These are phyloP conservation scores for Geotrupes spiniger DNA, from an alignment of 2,888 invertebrate species.

Conservation along the genomic window DNA sequence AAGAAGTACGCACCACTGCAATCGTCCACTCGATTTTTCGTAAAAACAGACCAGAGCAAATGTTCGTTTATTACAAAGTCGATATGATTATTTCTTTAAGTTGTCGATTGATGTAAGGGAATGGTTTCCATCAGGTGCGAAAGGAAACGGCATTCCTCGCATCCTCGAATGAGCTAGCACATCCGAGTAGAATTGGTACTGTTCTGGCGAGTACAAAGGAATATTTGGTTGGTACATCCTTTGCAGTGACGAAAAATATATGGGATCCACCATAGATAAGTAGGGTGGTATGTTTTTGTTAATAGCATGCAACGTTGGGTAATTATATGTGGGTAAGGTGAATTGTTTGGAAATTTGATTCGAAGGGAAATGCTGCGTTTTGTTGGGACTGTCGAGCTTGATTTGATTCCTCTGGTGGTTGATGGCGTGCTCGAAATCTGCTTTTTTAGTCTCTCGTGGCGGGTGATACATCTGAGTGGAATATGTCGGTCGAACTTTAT, in stretches of 20 bases:
- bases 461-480: constrained; percentile 15
- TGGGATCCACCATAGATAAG: constrained; percentile 42
- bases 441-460: constrained; percentile 9
- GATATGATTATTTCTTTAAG: constrained; percentile 7
- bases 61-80: not conserved
- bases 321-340: too few relatives aligned
- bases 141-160: constrained; percentile 40
- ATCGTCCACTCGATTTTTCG: too few relatives aligned
- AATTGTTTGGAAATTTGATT: too few relatives aligned
- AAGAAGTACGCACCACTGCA: too few relatives aligned
- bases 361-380: too few relatives aligned
- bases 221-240: constrained; percentile 47
- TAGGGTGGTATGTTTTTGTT: constrained; percentile 42
- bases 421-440: constrained; percentile 10
- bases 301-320: not conserved
- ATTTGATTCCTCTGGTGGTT: too few relatives aligned
- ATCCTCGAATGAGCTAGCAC: constrained; percentile 47
- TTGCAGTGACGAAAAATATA: constrained; percentile 52
- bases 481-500: constrained; percentile 20
- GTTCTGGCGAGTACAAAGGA: constrained; percentile 43
- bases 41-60: constrained; percentile 1
- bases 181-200: constrained; percentile 56
- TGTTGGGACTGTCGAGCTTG: too few relatives aligned
- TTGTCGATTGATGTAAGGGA: not conserved
- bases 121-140: constrained; percentile 11